These are phyloP conservation scores for Podarcis siculus DNA, from an alignment of 2,797 vertebrate genomes.

Conservation along the genomic window DNA sequence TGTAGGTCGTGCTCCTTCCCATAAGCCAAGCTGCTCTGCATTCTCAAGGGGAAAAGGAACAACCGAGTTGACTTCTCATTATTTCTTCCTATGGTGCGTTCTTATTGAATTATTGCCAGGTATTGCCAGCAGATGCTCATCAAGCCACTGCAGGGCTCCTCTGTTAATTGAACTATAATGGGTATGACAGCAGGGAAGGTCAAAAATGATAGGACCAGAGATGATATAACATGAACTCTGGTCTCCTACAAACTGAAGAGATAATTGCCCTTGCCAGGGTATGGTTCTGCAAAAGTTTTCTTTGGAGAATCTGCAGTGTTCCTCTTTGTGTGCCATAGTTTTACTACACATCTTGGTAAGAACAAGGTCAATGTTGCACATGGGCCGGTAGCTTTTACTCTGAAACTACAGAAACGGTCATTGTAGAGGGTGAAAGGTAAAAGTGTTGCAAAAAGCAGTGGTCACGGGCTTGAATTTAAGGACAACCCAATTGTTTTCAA, in stretches of 20 bases:
- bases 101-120: constrained; percentile 92
- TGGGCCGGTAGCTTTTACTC: constrained; percentile 9
- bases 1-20: constrained; percentile 61
- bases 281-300: constrained; percentile 46
- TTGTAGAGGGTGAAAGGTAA: background rate
- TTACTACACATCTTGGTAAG: constrained; percentile 9
- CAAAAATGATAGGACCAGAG: constrained; percentile 79
- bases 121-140: constrained; percentile 91
- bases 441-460: background rate
- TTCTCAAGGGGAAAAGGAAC: constrained; percentile 75
- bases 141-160: constrained; percentile 83
- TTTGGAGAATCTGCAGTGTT: constrained; percentile 34
- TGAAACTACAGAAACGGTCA: background rate
- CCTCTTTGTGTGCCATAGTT: constrained; percentile 21
- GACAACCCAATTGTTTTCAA: background rate
- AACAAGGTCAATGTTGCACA: constrained; percentile 7
- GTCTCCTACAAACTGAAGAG: constrained; percentile 57
- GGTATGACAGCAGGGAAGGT: constrained; percentile 89
- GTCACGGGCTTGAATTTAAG: background rate
- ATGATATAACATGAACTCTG: constrained; percentile 80
- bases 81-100: constrained; percentile 76
- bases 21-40: constrained; percentile 78
- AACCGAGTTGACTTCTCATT: constrained; percentile 83
- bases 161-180: constrained; percentile 95
- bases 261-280: constrained; percentile 71